Base-by-base conservation (phyloP, 23 tunicate species). In the Styela clava region DNA sequence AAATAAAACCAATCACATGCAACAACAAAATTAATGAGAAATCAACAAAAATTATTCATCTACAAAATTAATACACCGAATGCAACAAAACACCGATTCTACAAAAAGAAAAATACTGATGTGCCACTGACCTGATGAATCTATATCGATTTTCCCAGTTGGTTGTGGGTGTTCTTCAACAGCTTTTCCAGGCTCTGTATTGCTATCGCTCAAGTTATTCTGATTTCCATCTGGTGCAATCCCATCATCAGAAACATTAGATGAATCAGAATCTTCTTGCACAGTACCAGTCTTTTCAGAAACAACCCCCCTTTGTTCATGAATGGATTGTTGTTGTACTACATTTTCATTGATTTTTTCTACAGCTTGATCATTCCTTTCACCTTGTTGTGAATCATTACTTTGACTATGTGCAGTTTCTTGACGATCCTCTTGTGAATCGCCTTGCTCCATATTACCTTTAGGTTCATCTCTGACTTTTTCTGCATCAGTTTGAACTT, bases 1-100 rank as follows among this genome's bases (percentile, higher is more conserved):
- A 71, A 30, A 71, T 5, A 27, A 71, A 71, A 71, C 37, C 77
- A 71, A 34, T 71, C 77, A 71, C 77, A 71, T 71, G 77, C 77
- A 71, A 71, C 56, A 71, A 71, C 3, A 71, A 71, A 18, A 3
- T 34, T 21, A 71, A 32, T 28, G 9, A 65, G 16, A 7, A n/a
- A 44, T 44, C 56, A 44, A 44, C 12, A 12, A n/a, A n/a, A 12
- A 44, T 44, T 44, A 44, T 12, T 44, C 7, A 3, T 65, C 70
- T 24, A 65, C 31, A 24, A 27, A 65, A 24, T 19, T 18, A 33
- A 18, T 16, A 71, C 77, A 71, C 77, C 77, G 29, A 71, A 68
- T 28, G 16, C 9, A 3, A 28, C 9, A 65, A 16, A 65, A 28
- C 71, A 28, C 30, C 71, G 7, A 28, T 21, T 19, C 27, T 24